These are phyloP conservation scores for Cassiopea andromeda DNA, from an alignment of 30 jellyfish, hydroid and myxozoan genomes.

Conservation along the genomic window DNA sequence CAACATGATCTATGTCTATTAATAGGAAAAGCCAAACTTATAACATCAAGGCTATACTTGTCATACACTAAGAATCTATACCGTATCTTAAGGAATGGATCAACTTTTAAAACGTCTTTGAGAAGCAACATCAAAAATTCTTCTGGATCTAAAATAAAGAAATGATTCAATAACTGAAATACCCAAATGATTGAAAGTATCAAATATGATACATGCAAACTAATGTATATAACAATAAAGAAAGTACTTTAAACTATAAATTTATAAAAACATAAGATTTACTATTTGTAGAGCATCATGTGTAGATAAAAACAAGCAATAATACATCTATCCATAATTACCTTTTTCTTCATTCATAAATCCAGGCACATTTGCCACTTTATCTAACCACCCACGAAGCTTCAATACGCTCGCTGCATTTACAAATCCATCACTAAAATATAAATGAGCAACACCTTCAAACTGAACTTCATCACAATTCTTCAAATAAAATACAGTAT, in stretches of 20 bases:
- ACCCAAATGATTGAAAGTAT: neutral
- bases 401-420: conserved; percentile 77
- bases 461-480: neutral
- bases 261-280: too few species aligned
- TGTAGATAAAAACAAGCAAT: neutral
- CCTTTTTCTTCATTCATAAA: conserved; percentile 93
- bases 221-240: too few species aligned
- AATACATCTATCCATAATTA: neutral
- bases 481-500: too few species aligned
- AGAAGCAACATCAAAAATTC: conserved; percentile 82
- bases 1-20: too few species aligned
- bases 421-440: conserved; percentile 88
- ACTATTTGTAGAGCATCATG: too few species aligned
- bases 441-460: neutral
- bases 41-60: neutral
- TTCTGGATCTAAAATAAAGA: conserved; percentile 83
- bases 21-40: neutral
- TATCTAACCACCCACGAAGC: conserved; percentile 77
- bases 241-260: too few species aligned
- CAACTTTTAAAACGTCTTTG: conserved; percentile 85
- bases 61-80: neutral
- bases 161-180: neutral
- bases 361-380: conserved; percentile 84
- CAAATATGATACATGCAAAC: neutral
- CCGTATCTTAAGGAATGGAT: conserved; percentile 89